These are phyloP conservation scores for Sinhomidia bicolor DNA, from an alignment of 2,888 invertebrate genomes.

Conservation along the genomic window DNA sequence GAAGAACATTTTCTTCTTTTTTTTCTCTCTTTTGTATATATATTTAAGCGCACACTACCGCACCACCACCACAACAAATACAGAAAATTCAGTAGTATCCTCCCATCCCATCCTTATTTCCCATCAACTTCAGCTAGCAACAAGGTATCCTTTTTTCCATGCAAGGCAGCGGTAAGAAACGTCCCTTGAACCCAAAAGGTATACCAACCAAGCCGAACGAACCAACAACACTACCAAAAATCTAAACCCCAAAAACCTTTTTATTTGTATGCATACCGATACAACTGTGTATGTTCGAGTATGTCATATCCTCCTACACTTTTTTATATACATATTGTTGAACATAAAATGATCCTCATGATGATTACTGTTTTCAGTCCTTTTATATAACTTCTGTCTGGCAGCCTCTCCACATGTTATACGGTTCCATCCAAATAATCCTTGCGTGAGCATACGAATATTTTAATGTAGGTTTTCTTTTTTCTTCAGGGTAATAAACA, in stretches of 20 bases:
- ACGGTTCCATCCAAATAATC: not conserved
- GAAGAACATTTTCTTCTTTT: not conserved
- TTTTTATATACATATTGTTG: not conserved
- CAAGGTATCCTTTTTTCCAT: constrained; percentile 59
- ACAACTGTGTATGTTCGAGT: not conserved
- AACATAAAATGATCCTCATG: no score
- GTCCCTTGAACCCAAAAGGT: constrained; percentile 44
- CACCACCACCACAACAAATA: not conserved
- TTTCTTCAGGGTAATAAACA: not conserved
- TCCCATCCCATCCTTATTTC: constrained; percentile 57
- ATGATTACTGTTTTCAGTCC: not conserved
- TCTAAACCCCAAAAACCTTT: no score
- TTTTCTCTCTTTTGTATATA: not conserved
- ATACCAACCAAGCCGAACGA: not conserved
- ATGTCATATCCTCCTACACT: constrained; percentile 5
- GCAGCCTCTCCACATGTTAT: not conserved
- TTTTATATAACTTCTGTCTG: not conserved
- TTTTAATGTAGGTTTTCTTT: not conserved
- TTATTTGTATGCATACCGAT: not conserved
- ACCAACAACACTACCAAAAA: no score
- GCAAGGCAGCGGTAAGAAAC: not conserved
- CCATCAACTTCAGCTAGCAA: constrained; percentile 68
- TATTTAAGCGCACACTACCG: not conserved
- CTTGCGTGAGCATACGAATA: not conserved
- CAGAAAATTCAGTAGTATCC: constrained; percentile 36